Base-by-base conservation (phyloP, 1,140 invertebrate genomes). In the Leptopilina clavipes region DNA sequence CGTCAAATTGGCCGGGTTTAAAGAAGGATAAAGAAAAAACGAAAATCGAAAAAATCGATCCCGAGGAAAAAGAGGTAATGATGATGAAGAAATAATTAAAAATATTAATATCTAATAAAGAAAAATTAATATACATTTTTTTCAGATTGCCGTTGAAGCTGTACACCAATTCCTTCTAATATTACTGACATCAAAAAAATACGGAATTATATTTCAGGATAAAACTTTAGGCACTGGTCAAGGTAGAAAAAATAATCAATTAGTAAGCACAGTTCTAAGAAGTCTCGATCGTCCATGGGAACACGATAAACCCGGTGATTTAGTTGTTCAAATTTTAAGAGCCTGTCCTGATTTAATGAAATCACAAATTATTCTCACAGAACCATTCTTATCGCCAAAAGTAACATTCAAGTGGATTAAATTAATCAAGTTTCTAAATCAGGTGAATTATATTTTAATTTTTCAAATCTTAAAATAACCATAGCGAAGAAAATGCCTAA, bases 271-370 rank as follows among this genome's bases (percentile, higher is more conserved):
- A 71, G 91, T 94, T 74, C 81, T 95, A 18, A 91, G 94, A 45
- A 92, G 91, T 71, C 85, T 94, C 52, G 92, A 93, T 82, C 89
- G 92, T 72, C 93, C 93, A 6, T 94, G 93, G 92, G 92, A 94
- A 78, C 91, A 94, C 88, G 89, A 92, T 14, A 89, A 91, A 81
- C 93, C 93, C 70, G 89, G 90, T 70, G 91, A 95, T 72, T 87
- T 95, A n/a, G 89, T 96, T 17, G 83, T 94, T 6, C 89, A 93
- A 84, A 94, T 95, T 54, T 86, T 95, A 71, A 86, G 86, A 45
- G 92, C 92, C 40, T 95, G 94, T 87, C 95, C 95, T 1, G 95
- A 96, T 86, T 90, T 96, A 65, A 91, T 94, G 11, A 92, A 93
- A 87, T 91, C 92, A 44, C 90, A 95, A 6, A 92, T 95, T 56